Conservation (phyloP, 2,113 vertebrate species). For the Ptyas mucosa region DNA sequence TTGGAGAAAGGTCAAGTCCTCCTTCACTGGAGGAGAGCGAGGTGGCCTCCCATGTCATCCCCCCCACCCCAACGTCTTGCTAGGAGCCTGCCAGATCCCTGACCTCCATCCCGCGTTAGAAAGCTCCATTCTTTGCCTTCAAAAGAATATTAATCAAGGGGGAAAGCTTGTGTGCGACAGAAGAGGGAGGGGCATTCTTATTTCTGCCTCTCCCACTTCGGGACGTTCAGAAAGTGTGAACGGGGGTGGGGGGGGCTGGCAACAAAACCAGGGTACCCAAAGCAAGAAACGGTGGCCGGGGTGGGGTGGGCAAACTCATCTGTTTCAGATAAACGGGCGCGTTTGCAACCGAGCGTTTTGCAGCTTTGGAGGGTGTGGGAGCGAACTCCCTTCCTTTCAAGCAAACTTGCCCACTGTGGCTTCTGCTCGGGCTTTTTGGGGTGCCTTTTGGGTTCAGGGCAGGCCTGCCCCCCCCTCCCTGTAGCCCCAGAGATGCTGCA, state of each 20-base stretch:
- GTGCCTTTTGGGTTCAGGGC: not conserved
- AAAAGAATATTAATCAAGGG: not conserved
- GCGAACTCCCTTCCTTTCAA: not conserved
- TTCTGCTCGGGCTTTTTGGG: not conserved
- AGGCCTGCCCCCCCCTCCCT: not conserved
- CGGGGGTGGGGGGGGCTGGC: not conserved
- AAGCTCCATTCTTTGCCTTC: not conserved
- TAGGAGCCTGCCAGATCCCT: not conserved
- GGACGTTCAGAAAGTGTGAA: not conserved
- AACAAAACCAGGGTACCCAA: not conserved
- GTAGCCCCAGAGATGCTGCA: not conserved
- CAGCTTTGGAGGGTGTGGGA: rapidly evolving
- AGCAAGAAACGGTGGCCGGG: not conserved
- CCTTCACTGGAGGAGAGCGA: not conserved
- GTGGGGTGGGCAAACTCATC: rapidly evolving
- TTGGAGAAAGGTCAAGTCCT: not conserved
- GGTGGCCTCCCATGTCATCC: not conserved
- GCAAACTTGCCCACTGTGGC: not conserved
- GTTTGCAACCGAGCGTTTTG: not conserved
- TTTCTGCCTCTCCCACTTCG: not conserved
- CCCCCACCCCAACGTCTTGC: not conserved
- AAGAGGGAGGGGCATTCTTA: not conserved
- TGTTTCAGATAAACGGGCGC: not conserved
- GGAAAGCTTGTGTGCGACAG: not conserved
- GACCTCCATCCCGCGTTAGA: not conserved